Evolutionary conservation across 2,888 invertebrate species (phyloP).

Genomic region (Aphodius granarius): DNA sequence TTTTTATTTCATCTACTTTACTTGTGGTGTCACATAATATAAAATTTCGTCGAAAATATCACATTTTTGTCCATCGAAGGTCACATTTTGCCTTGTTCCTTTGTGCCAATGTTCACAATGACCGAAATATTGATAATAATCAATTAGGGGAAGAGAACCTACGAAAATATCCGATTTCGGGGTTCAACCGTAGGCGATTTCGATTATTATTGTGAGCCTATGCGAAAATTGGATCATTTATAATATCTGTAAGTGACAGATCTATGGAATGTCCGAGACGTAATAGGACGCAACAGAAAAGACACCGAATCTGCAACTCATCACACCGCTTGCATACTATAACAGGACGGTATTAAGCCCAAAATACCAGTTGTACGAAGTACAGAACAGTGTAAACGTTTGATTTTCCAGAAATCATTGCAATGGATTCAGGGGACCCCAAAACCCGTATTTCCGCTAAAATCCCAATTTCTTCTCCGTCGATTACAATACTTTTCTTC

Average conservation of each 20-base stretch:
- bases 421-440: too few relatives aligned
- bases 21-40: background rate
- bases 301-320: constrained; percentile 48
- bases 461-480: too few relatives aligned
- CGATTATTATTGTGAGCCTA: background rate
- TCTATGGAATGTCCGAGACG: constrained; percentile 49
- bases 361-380: background rate
- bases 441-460: too few relatives aligned
- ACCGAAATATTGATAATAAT: constrained; percentile 11
- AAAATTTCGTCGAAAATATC: background rate
- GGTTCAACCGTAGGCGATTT: background rate
- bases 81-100: background rate
- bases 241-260: constrained; percentile 53
- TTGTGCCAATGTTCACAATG: background rate
- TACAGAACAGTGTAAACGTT: too few relatives aligned
- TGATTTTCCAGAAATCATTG: too few relatives aligned
- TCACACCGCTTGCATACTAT: constrained; percentile 38
- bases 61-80: background rate
- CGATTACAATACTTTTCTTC: background rate
- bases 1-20: too few relatives aligned
- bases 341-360: constrained; percentile 37
- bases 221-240: constrained; percentile 50
- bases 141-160: constrained; percentile 19
- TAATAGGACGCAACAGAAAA: constrained; percentile 44
- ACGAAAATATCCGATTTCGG: background rate